Conservation (phyloP, 1,140 invertebrate genomes). For the Plodia interpunctella region DNA sequence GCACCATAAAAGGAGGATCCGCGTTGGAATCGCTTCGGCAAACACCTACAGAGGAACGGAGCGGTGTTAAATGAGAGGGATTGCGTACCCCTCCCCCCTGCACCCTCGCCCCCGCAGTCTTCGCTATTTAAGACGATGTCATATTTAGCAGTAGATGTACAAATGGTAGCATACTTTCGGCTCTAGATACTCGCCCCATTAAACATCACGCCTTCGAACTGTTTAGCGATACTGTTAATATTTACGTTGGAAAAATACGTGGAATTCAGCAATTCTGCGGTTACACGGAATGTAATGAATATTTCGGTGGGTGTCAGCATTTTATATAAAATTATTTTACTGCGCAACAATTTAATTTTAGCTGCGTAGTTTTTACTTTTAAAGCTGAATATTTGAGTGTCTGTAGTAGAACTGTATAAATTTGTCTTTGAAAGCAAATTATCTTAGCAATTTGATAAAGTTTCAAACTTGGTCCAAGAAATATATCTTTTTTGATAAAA, state of each 20-base stretch:
- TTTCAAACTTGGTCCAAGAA: too few relatives aligned
- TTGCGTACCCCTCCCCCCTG: constrained; percentile 37
- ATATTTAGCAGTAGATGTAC: constrained; percentile 61
- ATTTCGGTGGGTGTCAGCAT: neutral
- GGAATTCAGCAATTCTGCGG: neutral
- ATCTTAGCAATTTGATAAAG: too few relatives aligned
- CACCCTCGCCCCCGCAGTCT: constrained; percentile 34
- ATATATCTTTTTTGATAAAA: too few relatives aligned
- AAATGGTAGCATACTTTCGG: constrained; percentile 40
- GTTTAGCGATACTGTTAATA: constrained; percentile 4
- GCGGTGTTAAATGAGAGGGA: constrained; percentile 76
- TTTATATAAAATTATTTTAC: constrained; percentile 3
- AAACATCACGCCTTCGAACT: constrained; percentile 9
- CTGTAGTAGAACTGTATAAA: constrained; percentile 35
- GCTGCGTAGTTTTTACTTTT: constrained; percentile 29
- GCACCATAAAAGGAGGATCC: constrained; percentile 71
- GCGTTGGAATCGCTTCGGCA: constrained; percentile 71
- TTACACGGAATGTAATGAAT: constrained; percentile 2
- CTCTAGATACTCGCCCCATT: neutral
- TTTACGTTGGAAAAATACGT: constrained; percentile 1
- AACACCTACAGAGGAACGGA: constrained; percentile 72
- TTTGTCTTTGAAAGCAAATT: constrained; percentile 7
- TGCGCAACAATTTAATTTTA: constrained; percentile 1
- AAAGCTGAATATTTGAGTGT: constrained; percentile 46
- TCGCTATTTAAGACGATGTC: constrained; percentile 43